A percentile compares a stretch with the other conserved stretches of the same genome.
Evolutionary conservation across 2,113 vertebrate species (phyloP).

Genomic region (Noctilio leporinus): DNA sequence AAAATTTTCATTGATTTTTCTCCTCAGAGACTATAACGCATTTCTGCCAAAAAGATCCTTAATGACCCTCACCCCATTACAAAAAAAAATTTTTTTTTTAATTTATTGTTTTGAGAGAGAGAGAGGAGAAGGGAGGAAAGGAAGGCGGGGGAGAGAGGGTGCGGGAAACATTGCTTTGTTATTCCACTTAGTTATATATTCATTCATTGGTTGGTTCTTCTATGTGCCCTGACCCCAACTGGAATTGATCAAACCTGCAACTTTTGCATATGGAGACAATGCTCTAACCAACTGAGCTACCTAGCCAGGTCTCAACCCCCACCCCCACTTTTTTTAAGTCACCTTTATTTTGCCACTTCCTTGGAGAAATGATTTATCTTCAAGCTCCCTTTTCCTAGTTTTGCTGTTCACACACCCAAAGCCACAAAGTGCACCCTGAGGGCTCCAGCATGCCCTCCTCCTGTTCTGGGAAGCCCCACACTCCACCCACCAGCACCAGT

Average conservation of each 20-base stretch:
- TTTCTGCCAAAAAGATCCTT: neutral
- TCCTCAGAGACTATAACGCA: neutral
- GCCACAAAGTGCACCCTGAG: neutral
- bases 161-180: neutral
- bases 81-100: neutral
- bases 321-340: neutral
- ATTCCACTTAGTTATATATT: no score
- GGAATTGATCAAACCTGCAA: neutral
- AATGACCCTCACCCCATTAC: neutral
- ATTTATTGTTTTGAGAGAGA: neutral
- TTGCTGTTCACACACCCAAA: neutral
- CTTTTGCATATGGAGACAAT: neutral
- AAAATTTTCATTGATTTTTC: constrained; percentile 13
- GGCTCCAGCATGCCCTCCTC: neutral
- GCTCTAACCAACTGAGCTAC: neutral
- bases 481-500: neutral
- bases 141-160: no score
- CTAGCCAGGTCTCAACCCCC: neutral
- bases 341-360: neutral
- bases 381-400: neutral
- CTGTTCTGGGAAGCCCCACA: neutral
- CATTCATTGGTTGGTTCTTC: neutral
- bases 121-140: no score
- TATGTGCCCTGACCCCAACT: neutral
- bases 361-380: neutral